Evolutionary conservation across 2,888 invertebrate species (phyloP).

Genomic region (Xanthorhoe spadicearia): DNA sequence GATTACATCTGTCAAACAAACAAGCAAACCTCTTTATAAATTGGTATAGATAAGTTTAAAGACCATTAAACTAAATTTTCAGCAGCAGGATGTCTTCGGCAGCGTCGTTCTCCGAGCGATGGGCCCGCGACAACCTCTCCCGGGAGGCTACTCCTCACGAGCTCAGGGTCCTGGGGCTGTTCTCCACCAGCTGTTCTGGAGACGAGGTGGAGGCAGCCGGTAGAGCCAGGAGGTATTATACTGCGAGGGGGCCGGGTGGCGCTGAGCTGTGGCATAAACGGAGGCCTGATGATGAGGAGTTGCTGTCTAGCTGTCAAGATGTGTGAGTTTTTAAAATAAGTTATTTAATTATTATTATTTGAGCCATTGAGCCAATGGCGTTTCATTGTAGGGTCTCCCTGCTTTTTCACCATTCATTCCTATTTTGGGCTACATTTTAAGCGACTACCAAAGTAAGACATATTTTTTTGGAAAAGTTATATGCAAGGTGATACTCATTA

Average conservation of each 20-base stretch:
- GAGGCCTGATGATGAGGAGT: conserved; percentile 76
- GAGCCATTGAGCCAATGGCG: too few relatives aligned
- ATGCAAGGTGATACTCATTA: too few relatives aligned
- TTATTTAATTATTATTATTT: too few relatives aligned
- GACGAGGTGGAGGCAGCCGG: conserved; percentile 70
- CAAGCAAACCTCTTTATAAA: too few relatives aligned
- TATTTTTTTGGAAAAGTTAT: too few relatives aligned
- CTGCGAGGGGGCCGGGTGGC: conserved; percentile 72
- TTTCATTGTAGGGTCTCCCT: too few relatives aligned
- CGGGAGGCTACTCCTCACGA: conserved; percentile 65
- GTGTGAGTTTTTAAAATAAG: conserved; percentile 57
- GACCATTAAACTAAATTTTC: conserved; percentile 38
- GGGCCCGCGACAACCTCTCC: conserved; percentile 77
- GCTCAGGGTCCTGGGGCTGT: conserved; percentile 63
- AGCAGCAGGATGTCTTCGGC: conserved; percentile 76
- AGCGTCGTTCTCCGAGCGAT: conserved; percentile 82
- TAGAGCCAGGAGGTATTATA: conserved; percentile 72
- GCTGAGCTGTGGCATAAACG: conserved; percentile 74
- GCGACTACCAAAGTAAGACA: too few relatives aligned
- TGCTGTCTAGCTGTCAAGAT: conserved; percentile 79
- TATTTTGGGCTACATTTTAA: too few relatives aligned
- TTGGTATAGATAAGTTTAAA: too few relatives aligned
- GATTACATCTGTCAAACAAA: too few relatives aligned
- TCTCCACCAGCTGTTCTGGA: conserved; percentile 67
- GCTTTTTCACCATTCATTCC: too few relatives aligned